phyloP scores from a whole-genome alignment of 2,888 invertebrate genomes.

The Mythimna pallens region DNA sequence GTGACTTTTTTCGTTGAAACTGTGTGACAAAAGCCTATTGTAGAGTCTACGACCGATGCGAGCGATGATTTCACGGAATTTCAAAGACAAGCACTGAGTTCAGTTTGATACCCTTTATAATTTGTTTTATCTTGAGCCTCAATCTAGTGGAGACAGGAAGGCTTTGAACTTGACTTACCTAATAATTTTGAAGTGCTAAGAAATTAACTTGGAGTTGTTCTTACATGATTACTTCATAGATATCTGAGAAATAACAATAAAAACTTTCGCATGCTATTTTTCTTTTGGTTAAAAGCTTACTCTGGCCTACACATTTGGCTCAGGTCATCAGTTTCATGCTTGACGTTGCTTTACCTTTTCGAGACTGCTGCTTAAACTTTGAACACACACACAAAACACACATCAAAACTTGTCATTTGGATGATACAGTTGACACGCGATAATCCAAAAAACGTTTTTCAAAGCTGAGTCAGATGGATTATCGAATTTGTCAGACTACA shows the following conservation, averaged over 20 bases:
- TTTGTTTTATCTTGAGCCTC: constrained; percentile 29
- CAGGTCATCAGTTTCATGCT: not conserved
- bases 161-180: constrained; percentile 6
- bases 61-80: constrained; percentile 32
- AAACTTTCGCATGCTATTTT: not conserved
- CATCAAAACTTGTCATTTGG: too few relatives aligned
- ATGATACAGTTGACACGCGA: too few relatives aligned
- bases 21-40: constrained; percentile 12
- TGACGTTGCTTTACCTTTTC: not conserved
- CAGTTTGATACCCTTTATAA: constrained; percentile 28
- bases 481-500: too few relatives aligned
- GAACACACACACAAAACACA: too few relatives aligned
- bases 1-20: constrained; percentile 4
- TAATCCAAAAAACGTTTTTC: too few relatives aligned
- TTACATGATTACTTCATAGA: not conserved
- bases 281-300: not conserved
- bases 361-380: too few relatives aligned
- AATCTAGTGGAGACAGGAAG: constrained; percentile 6
- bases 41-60: not conserved
- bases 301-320: not conserved
- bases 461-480: too few relatives aligned
- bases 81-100: constrained; percentile 1
- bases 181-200: constrained; percentile 7
- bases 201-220: not conserved
- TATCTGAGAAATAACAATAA: not conserved